These are phyloP conservation scores for Nephrotoma flavescens DNA, from an alignment of 2,888 invertebrate genomes.

Conservation along the genomic window DNA sequence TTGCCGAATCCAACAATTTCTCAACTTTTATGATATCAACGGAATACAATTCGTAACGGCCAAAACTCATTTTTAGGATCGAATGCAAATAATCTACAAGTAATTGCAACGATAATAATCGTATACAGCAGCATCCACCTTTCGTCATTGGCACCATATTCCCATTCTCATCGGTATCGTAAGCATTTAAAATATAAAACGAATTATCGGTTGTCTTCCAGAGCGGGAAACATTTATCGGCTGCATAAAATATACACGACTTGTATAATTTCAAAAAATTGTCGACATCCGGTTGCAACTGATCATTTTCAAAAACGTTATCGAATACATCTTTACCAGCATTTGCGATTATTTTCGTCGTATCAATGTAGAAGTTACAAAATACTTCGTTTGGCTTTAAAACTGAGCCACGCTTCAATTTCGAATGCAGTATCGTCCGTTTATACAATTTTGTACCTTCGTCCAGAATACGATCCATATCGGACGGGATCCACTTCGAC, in stretches of 20 bases:
- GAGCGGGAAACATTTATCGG: constrained; percentile 12
- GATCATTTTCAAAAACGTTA: constrained; percentile 4
- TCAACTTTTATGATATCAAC: constrained; percentile 2
- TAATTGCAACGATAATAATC: neutral
- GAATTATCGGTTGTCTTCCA: constrained; percentile 12
- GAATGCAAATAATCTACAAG: neutral
- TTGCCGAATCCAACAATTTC: neutral
- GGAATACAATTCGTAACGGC: constrained; percentile 5
- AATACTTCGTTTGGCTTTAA: constrained; percentile 14
- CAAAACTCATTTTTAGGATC: neutral
- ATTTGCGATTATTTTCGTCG: constrained; percentile 12
- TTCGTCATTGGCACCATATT: neutral
- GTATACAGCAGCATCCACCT: constrained; percentile 7
- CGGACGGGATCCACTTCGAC: constrained; percentile 5
- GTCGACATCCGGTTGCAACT: constrained; percentile 5
- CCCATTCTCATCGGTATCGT: constrained; percentile 10
- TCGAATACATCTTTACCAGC: constrained; percentile 8
- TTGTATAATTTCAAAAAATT: constrained; percentile 10
- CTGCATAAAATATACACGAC: constrained; percentile 11
- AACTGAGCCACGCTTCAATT: constrained; percentile 9
- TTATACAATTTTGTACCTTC: constrained; percentile 14
- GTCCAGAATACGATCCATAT: constrained; percentile 12
- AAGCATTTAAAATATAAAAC: constrained; percentile 11
- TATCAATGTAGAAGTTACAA: constrained; percentile 13
- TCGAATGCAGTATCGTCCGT: neutral